Base-by-base conservation (phyloP, 2,113 vertebrate genomes). In the Megaceryle maxima region DNA sequence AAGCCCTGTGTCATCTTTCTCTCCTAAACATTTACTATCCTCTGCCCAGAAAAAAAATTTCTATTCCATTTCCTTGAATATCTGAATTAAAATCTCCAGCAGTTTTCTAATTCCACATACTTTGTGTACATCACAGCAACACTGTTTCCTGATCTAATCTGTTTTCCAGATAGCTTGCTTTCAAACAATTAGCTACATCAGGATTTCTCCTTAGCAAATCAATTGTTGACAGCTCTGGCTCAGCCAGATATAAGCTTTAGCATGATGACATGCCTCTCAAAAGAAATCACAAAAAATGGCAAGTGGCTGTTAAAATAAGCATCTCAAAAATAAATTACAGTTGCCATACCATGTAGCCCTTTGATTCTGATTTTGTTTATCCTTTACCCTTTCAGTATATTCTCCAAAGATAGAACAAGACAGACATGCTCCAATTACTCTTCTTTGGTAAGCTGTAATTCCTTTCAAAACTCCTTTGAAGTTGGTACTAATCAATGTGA, bases 171-270 rank as follows among this genome's bases (percentile, higher is more conserved):
- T 22, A 91, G 41, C 43, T 85, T 78, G 48, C 73, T 86, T 96
- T 90, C 77, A 87, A 94, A 91, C 77, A 95, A 85, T 82, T 94
- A 94, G 41, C 66, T 85, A 80, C 41, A 76, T 51, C 37, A 82
- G 59, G 77, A 73, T 73, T 94, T 92, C 74, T 94, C 44, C 1
- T 0, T 31, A 92, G 80, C 77, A 91, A 96, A 96, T 87, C 56
- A 81, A 53, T 90, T 86, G 57, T 81, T 83, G 75, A 83, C 31
- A 74, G 59, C 63, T 92, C 87, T 70, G 70, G 66, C 74, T 92
- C 44, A 94, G 53, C 6, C 87, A 78, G 44, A 90, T 81, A 59
- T 1, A 78, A 82, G 74, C n/a, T 84, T 82, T 50, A 55, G 41
- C 43, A 76, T 4, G 26, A 63, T 9, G 37, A 84, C 44, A 93